A percentile compares a stretch with the other conserved stretches of the same genome.
Conservation (phyloP, 1,140 invertebrate species). For the Bombus picipes region DNA sequence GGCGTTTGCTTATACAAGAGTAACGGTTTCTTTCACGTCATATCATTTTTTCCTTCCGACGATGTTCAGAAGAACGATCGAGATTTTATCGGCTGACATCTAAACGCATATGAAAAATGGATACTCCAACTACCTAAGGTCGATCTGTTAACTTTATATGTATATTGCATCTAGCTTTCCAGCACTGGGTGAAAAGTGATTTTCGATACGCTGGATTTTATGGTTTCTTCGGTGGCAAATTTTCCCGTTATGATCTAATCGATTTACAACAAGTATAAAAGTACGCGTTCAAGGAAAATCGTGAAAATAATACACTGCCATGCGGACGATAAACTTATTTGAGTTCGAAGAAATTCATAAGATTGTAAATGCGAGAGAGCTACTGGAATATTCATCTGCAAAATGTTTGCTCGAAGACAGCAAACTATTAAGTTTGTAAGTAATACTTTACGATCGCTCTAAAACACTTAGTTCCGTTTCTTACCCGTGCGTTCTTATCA, state of each 20-base stretch:
- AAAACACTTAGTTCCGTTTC: background rate
- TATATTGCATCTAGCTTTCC: conserved; percentile 5
- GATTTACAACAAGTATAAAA: background rate
- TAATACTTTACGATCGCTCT: background rate
- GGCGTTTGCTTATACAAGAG: background rate
- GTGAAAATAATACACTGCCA: background rate
- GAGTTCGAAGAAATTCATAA: conserved; percentile 8
- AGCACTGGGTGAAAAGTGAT: conserved; percentile 25
- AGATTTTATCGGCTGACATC: conserved; percentile 34
- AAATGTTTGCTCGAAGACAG: background rate
- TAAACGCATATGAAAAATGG: conserved; percentile 56
- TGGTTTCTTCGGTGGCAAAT: background rate
- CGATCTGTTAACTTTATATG: conserved; percentile 36
- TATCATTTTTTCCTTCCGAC: conserved; percentile 7
- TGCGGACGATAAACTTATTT: conserved; percentile 2
- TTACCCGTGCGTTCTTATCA: too few species aligned
- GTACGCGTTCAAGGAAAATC: background rate
- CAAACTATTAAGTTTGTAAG: conserved; percentile 19
- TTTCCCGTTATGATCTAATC: background rate
- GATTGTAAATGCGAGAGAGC: background rate
- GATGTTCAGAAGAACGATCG: conserved; percentile 3
- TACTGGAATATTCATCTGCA: background rate
- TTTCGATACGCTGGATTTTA: conserved; percentile 37
- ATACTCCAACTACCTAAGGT: background rate
- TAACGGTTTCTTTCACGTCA: background rate